Evolutionary conservation across 1,140 invertebrate genomes (phyloP).

Genomic region (Rhynchophorus ferrugineus): DNA sequence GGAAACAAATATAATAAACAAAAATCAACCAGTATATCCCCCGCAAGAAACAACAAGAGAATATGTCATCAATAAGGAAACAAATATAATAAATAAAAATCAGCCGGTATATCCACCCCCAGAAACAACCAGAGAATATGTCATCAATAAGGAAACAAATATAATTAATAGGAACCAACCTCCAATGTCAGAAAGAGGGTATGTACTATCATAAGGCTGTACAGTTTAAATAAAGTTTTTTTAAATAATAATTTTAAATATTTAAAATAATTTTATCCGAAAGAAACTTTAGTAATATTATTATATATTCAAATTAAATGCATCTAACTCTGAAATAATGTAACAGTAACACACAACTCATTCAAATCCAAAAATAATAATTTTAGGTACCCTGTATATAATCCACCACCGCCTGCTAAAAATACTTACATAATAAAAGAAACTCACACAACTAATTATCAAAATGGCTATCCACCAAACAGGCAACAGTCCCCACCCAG

Average conservation of each 20-base stretch:
- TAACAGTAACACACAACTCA: no score
- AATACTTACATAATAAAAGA: conserved; percentile 33
- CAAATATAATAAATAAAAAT: conserved; percentile 11
- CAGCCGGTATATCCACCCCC: conserved; percentile 10
- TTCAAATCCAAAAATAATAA: no score
- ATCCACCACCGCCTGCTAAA: conserved; percentile 28
- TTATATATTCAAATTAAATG: no score
- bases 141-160: conserved; percentile 18
- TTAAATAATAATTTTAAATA: no score
- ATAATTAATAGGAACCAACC: conserved; percentile 7
- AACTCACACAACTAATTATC: conserved; percentile 31
- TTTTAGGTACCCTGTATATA: conserved; percentile 23
- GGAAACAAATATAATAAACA: conserved; percentile 17
- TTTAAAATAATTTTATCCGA: no score
- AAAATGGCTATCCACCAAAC: conserved; percentile 31
- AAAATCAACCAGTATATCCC: conserved; percentile 3
- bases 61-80: conserved; percentile 18
- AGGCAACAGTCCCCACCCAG: conserved; percentile 21
- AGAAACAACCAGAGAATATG: conserved; percentile 31
- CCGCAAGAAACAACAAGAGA: conserved; percentile 32
- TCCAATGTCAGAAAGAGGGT: conserved; percentile 21
- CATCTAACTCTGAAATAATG: no score
- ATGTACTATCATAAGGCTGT: neutral
- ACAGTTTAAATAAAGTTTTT: no score
- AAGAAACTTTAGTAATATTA: no score